Evolutionary conservation across 2,113 vertebrate species (phyloP).

Genomic region (Arenaria interpres): DNA sequence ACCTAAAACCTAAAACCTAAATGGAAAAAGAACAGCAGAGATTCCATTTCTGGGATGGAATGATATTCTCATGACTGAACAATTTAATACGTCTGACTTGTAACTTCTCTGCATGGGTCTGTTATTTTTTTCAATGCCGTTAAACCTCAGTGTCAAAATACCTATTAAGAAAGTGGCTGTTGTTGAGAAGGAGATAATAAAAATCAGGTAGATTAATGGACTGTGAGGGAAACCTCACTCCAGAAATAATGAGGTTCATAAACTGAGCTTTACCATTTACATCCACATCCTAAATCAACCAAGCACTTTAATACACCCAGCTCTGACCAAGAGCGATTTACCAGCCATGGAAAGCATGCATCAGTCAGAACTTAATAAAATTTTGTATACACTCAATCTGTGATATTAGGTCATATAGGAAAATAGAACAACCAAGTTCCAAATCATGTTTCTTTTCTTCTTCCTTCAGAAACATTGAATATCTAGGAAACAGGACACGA

Average conservation of each 20-base stretch:
- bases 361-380: neutral
- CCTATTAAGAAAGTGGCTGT: neutral
- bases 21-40: neutral
- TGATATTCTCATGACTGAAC: constrained; percentile 1
- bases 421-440: neutral
- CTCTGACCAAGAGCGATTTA: neutral
- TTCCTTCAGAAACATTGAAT: neutral
- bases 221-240: neutral
- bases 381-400: neutral
- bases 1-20: neutral
- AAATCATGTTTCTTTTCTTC: neutral
- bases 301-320: neutral
- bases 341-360: neutral
- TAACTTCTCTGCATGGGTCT: neutral
- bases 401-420: neutral
- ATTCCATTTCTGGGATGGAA: neutral
- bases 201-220: constrained; percentile 34
- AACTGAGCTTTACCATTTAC: constrained; percentile 3
- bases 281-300: constrained; percentile 23
- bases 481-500: neutral
- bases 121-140: constrained; percentile 15
- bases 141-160: constrained; percentile 25
- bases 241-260: constrained; percentile 40
- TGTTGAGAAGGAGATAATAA: constrained; percentile 42
- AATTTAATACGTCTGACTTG: neutral